These are phyloP conservation scores for Gallinago nigripennis DNA, from an alignment of 2,797 vertebrate species.

Conservation along the genomic window DNA sequence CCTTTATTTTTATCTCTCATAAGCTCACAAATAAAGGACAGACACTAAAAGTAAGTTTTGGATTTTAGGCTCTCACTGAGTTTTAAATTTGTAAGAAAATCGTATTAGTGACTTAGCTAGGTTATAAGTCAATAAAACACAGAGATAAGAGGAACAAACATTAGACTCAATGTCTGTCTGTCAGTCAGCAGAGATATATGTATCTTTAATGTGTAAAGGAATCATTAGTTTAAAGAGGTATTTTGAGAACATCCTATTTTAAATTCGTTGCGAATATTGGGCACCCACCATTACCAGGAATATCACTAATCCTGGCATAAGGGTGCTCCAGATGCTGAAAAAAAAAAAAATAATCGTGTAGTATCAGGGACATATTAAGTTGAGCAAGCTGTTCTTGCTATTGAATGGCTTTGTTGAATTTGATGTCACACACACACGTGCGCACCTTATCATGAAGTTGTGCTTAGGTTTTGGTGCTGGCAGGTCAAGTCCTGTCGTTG, in stretches of 20 bases:
- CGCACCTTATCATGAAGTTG: rapidly evolving
- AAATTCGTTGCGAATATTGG: background rate
- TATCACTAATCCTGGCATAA: background rate
- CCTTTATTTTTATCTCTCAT: slow-evolving; percentile 64
- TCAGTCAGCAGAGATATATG: background rate
- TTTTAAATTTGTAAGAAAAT: background rate
- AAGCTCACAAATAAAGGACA: slow-evolving; percentile 40
- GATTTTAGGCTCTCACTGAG: background rate
- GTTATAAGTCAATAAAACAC: background rate
- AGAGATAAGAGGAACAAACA: background rate
- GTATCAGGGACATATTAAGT: background rate
- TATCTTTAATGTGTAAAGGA: background rate
- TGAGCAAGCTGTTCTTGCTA: background rate
- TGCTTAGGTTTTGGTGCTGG: background rate
- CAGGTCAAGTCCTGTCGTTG: background rate
- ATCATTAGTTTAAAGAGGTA: background rate
- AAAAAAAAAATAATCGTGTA: background rate
- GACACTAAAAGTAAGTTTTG: background rate
- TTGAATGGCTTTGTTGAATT: background rate
- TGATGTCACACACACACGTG: rapidly evolving
- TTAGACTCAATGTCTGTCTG: background rate
- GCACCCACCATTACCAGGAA: background rate
- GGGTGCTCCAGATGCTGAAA: background rate
- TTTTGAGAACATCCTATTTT: background rate
- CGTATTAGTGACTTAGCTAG: background rate